These are phyloP conservation scores for Catocala sponsa DNA, from an alignment of 2,888 invertebrate genomes.

Conservation along the genomic window DNA sequence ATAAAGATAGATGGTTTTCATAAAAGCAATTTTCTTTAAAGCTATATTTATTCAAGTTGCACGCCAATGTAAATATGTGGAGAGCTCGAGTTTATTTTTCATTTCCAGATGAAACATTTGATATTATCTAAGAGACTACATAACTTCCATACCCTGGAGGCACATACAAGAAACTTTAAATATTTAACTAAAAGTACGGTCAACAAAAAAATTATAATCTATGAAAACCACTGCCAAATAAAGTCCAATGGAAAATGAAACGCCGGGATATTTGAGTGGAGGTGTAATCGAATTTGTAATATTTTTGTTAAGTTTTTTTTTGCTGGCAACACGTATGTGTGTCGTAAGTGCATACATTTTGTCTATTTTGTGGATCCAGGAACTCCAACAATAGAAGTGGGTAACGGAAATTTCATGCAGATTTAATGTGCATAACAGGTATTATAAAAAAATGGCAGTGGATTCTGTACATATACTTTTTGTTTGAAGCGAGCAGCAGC, in stretches of 20 bases:
- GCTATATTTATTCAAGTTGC: not conserved
- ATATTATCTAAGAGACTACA: not conserved
- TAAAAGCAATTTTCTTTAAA: not conserved
- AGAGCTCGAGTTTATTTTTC: not conserved
- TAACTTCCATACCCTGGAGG: not conserved
- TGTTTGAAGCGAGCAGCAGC: too few relatives aligned
- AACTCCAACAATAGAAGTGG: constrained; percentile 25
- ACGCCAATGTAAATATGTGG: not conserved
- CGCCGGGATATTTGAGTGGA: too few relatives aligned
- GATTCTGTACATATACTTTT: constrained; percentile 16
- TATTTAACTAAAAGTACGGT: not conserved
- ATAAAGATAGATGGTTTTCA: too few relatives aligned
- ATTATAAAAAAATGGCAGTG: not conserved
- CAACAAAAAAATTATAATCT: not conserved
- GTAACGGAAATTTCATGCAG: constrained; percentile 34
- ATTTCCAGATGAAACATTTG: constrained; percentile 1
- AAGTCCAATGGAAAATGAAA: too few relatives aligned
- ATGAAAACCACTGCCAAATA: too few relatives aligned
- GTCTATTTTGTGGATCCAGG: constrained; percentile 22
- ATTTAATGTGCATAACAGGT: constrained; percentile 25
- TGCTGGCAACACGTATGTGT: not conserved
- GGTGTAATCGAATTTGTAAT: not conserved
- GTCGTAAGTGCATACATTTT: constrained; percentile 34
- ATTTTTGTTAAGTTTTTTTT: not conserved
- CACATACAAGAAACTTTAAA: not conserved